These are phyloP conservation scores for Xestia xanthographa DNA, from an alignment of 2,888 invertebrate genomes.

Conservation along the genomic window DNA sequence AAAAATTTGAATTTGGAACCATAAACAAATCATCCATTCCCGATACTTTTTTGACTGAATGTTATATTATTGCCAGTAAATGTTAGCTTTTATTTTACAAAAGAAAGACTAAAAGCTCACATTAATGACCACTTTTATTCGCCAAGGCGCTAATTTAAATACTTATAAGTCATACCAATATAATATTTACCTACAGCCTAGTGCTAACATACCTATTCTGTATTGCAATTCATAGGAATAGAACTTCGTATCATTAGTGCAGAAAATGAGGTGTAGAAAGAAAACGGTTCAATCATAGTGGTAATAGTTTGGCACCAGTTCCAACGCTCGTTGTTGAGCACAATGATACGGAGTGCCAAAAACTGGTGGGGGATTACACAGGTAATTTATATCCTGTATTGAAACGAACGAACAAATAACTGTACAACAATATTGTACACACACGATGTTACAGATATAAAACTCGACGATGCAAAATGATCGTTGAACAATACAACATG, in stretches of 20 bases:
- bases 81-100: too few relatives aligned
- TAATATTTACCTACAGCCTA: background rate
- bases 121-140: background rate
- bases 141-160: background rate
- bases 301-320: constrained; percentile 28
- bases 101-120: too few relatives aligned
- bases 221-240: background rate
- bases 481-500: too few relatives aligned
- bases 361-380: constrained; percentile 21
- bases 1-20: too few relatives aligned
- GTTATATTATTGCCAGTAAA: too few relatives aligned
- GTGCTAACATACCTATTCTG: background rate
- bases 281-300: background rate
- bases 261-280: constrained; percentile 8
- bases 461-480: too few relatives aligned
- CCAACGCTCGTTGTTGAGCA: background rate
- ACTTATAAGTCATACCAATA: too few relatives aligned
- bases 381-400: constrained; percentile 8
- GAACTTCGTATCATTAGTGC: background rate
- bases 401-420: too few relatives aligned
- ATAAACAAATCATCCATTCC: too few relatives aligned
- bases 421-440: too few relatives aligned
- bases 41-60: too few relatives aligned
- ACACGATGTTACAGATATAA: too few relatives aligned
- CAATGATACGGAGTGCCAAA: constrained; percentile 25